phyloP scores from a whole-genome alignment of 2,797 vertebrate species.

The Falco naumanni region DNA sequence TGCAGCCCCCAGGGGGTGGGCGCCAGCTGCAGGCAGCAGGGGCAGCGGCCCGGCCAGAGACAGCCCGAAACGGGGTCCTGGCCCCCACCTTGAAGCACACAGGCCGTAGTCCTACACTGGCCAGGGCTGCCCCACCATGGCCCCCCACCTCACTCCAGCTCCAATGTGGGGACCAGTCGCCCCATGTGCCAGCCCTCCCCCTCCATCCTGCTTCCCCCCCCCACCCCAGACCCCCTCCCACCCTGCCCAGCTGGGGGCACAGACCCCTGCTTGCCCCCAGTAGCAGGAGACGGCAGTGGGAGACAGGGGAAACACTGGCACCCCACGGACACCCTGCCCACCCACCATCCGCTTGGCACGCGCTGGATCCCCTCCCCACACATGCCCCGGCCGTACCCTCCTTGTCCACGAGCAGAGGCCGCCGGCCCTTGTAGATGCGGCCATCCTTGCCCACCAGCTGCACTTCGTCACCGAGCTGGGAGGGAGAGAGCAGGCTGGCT shows the following conservation, averaged over 20 bases:
- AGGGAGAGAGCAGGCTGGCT: background rate
- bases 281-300: too few relatives aligned
- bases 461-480: constrained; percentile 67
- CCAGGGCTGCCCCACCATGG: too few relatives aligned
- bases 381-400: constrained; percentile 69
- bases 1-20: background rate
- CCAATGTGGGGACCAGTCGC: too few relatives aligned
- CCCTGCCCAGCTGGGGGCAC: background rate
- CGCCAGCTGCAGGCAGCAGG: background rate
- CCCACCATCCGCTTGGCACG: too few relatives aligned
- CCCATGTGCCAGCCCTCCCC: background rate
- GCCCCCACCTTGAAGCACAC: background rate
- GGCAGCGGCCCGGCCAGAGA: background rate
- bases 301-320: too few relatives aligned
- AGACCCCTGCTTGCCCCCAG: too few relatives aligned
- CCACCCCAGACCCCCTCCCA: background rate
- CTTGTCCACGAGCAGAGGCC: constrained; percentile 71
- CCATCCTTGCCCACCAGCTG: constrained; percentile 83
- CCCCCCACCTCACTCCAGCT: background rate
- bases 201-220: background rate
- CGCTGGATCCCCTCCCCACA: too few relatives aligned
- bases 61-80: background rate
- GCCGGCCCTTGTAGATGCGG: constrained; percentile 82
- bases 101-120: too few relatives aligned
- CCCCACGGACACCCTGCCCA: too few relatives aligned